A percentile compares a stretch with the other conserved stretches of the same genome.
phyloP scores from a whole-genome alignment of 2,888 invertebrate genomes.

The Bombylius major region DNA sequence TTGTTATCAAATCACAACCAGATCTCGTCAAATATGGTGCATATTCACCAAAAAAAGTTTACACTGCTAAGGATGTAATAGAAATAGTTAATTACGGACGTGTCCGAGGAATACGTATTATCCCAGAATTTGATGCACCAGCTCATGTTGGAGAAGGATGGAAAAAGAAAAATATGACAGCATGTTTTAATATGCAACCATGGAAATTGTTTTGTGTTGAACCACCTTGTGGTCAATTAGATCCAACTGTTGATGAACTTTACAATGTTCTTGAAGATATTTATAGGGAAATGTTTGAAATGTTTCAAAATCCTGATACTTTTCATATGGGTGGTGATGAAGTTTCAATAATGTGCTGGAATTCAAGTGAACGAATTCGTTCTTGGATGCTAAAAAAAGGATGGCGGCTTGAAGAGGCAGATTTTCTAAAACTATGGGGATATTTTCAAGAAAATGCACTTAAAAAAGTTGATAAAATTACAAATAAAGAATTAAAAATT shows the following conservation, averaged over 20 bases:
- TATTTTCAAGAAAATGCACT: slow-evolving; percentile 50
- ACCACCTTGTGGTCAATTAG: slow-evolving; percentile 75
- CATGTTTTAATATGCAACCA: slow-evolving; percentile 61
- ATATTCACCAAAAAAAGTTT: slow-evolving; percentile 57
- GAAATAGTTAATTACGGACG: slow-evolving; percentile 54
- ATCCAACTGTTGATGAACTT: slow-evolving; percentile 55
- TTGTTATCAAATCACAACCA: slow-evolving; percentile 61
- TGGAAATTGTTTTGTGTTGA: slow-evolving; percentile 63
- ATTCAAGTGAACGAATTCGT: slow-evolving; percentile 51
- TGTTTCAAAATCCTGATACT: slow-evolving; percentile 45
- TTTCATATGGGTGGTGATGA: slow-evolving; percentile 89
- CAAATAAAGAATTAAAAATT: slow-evolving; percentile 45
- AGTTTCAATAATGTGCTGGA: slow-evolving; percentile 59
- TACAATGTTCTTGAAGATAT: slow-evolving; percentile 59
- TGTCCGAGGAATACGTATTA: slow-evolving; percentile 65
- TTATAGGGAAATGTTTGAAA: slow-evolving; percentile 57
- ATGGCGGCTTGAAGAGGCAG: slow-evolving; percentile 45
- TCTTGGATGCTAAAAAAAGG: slow-evolving; percentile 53
- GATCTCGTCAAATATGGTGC: slow-evolving; percentile 64
- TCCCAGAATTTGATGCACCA: slow-evolving; percentile 89
- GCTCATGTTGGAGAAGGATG: slow-evolving; percentile 82
- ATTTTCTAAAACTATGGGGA: slow-evolving; percentile 59
- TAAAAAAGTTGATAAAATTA: slow-evolving; percentile 25
- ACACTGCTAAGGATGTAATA: slow-evolving; percentile 42
- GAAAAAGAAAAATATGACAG: slow-evolving; percentile 56